Base-by-base conservation (phyloP, 2,113 vertebrate species). In the Diphyllodes magnificus region DNA sequence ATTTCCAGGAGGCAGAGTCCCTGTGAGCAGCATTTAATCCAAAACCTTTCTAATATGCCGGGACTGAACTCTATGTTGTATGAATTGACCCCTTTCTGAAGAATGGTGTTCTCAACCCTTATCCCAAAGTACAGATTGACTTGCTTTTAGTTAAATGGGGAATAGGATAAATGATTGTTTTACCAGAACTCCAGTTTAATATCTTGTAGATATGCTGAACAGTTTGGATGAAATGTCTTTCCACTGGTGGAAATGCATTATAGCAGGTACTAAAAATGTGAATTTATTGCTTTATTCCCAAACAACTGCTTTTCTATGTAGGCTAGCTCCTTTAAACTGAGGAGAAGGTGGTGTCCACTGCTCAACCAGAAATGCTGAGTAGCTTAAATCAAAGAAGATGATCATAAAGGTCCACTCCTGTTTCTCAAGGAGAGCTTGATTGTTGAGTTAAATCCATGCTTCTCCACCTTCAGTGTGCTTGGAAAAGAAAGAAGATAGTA, bases 131-230 rank as follows among this genome's bases (percentile, higher is more conserved):
- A 53, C n/a, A 51, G 35, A 50, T 28, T 69, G 37, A 66, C 11
- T 82, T 33, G 49, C 40, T 84, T 92, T 65, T 49, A 54, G 57
- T 53, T 78, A 69, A 84, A 71, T 20, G 25, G 11, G 20, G 35
- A 89, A 28, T 35, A 57, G 57, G 39, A 4, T 33, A 65, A 90
- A 31, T 63, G 68, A 95, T 79, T 53, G 39, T 69, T 92, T 82
- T 94, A 80, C 49, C 93, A 95, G 81, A 50, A 57, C 25, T 86
- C 31, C 31, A 50, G 33, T 64, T 79, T 88, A 86, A 65, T 82
- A 69, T 87, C 49, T 93, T 5, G 19, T 65, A 78, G 83, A 89
- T 95, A 88, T 14, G n/a, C 64, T 92, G 59, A 92, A 82, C 53
- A 42, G 57, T 80, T 90, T 68, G 63, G 82, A 82, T 37, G 69